These are phyloP conservation scores for Thysanoteuthis rhombus DNA, from an alignment of 2,888 invertebrate species.

Conservation along the genomic window DNA sequence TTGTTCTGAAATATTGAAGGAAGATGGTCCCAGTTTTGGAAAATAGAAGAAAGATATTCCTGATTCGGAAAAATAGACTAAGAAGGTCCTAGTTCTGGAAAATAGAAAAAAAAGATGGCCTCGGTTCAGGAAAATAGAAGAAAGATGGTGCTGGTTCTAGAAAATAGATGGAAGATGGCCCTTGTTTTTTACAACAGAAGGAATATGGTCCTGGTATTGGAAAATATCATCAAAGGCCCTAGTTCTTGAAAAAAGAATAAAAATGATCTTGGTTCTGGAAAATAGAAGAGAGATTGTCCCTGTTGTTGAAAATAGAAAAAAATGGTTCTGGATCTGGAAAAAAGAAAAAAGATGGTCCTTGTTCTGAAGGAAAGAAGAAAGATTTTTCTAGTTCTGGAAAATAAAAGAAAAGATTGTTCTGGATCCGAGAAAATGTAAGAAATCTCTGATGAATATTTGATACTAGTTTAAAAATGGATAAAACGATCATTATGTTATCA, in stretches of 20 bases:
- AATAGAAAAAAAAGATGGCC: too few relatives aligned
- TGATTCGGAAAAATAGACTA: too few relatives aligned
- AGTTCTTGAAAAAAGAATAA: too few relatives aligned
- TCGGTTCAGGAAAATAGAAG: neutral
- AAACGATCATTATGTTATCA: neutral
- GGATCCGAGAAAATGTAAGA: neutral
- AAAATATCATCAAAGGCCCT: too few relatives aligned
- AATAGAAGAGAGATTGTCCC: neutral
- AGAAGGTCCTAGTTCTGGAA: neutral
- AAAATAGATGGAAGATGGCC: neutral
- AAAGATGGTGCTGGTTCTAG: neutral
- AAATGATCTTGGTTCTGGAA: neutral
- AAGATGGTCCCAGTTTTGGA: neutral
- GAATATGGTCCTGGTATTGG: neutral
- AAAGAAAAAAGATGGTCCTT: neutral
- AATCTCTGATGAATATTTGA: neutral
- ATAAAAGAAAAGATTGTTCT: neutral
- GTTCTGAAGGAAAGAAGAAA: neutral
- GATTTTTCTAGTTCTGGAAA: neutral
- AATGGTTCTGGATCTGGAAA: too few relatives aligned
- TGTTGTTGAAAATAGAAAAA: neutral
- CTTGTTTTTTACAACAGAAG: neutral
- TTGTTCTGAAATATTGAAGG: too few relatives aligned
- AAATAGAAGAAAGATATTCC: too few relatives aligned
- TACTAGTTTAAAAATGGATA: neutral